Evolutionary conservation across 2,113 vertebrate genomes (phyloP).

Genomic region (Callionymus lyra): DNA sequence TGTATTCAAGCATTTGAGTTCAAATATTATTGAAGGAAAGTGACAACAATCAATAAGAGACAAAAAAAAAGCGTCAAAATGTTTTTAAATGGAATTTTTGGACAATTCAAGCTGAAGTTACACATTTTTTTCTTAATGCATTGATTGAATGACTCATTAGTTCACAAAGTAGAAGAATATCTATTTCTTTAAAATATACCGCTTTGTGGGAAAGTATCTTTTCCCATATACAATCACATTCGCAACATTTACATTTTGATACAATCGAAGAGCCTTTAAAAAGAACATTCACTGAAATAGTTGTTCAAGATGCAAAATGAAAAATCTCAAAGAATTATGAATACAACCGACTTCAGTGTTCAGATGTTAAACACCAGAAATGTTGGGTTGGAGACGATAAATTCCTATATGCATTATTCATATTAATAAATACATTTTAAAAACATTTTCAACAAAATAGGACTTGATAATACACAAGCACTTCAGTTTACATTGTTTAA

Average conservation of each 20-base stretch:
- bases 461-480: no score
- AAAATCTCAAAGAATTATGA: no score
- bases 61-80: constrained; percentile 8
- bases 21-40: no score
- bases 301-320: no score
- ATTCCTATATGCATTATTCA: no score
- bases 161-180: constrained; percentile 43
- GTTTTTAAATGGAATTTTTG: constrained; percentile 26
- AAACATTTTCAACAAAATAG: no score
- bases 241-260: constrained; percentile 24
- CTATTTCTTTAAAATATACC: constrained; percentile 6
- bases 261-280: constrained; percentile 20
- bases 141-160: constrained; percentile 18
- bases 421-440: no score
- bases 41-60: background rate
- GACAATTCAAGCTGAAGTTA: constrained; percentile 38
- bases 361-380: no score
- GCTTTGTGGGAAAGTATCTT: constrained; percentile 9
- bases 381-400: no score
- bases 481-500: no score
- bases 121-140: constrained; percentile 27
- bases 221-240: constrained; percentile 22
- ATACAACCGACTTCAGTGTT: no score
- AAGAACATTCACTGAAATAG: background rate
- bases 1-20: no score